phyloP scores from a whole-genome alignment of 1,140 invertebrate species.

The Cydia strobilella region DNA sequence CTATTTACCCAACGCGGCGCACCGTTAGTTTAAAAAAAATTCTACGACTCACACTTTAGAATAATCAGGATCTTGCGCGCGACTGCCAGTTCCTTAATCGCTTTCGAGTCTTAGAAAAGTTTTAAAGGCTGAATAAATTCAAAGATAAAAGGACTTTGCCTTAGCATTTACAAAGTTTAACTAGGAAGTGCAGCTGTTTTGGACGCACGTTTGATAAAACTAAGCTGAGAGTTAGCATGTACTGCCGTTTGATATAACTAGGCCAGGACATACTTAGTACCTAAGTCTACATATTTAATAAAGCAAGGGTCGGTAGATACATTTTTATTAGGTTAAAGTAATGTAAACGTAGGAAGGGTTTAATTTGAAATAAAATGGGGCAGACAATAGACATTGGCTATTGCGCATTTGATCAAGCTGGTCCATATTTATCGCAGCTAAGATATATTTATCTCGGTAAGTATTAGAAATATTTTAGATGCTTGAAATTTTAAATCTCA shows the following conservation, averaged over 20 bases:
- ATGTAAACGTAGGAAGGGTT: neutral
- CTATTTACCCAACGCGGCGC: conserved; percentile 65
- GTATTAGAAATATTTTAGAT: no score
- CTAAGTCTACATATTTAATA: neutral
- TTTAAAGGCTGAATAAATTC: conserved; percentile 32
- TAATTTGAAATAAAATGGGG: no score
- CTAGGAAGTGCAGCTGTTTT: conserved; percentile 28
- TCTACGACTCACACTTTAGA: conserved; percentile 52
- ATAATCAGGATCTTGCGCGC: conserved; percentile 29
- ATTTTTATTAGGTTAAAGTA: neutral
- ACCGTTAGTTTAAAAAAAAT: conserved; percentile 70
- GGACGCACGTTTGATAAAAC: conserved; percentile 11
- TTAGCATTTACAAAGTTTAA: conserved; percentile 23
- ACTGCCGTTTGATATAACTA: conserved; percentile 3
- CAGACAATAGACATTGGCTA: neutral
- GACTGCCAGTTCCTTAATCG: conserved; percentile 29
- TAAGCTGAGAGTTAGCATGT: conserved; percentile 15
- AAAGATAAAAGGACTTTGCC: conserved; percentile 28
- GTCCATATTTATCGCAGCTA: neutral
- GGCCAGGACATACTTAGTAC: neutral
- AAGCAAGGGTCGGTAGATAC: neutral
- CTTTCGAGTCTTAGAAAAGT: conserved; percentile 31
- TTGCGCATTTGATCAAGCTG: neutral
- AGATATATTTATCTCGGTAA: no score
- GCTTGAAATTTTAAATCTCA: no score